These are phyloP conservation scores for Mormyrops attenuatus DNA, from an alignment of 2,797 vertebrate genomes.

Conservation along the genomic window DNA sequence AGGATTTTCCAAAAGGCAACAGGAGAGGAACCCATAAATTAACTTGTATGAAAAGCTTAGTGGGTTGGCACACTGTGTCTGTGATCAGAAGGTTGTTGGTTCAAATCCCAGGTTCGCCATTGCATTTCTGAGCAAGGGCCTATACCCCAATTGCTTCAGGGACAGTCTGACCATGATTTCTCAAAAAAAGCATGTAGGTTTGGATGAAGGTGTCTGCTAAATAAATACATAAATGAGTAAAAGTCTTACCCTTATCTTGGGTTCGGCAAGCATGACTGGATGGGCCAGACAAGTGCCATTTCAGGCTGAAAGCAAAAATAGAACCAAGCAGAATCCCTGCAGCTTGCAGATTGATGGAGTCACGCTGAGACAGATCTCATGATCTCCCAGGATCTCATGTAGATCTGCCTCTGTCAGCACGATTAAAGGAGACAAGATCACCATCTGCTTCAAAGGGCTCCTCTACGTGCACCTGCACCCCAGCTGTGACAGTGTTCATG, in stretches of 20 bases:
- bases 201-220: neutral
- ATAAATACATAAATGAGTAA: neutral
- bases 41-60: neutral
- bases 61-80: neutral
- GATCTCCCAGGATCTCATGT: neutral
- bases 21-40: neutral
- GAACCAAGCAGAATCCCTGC: neutral
- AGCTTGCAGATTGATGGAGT: neutral
- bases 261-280: neutral
- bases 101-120: neutral
- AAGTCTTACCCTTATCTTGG: neutral
- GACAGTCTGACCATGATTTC: neutral
- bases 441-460: slow-evolving; percentile 17
- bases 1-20: neutral
- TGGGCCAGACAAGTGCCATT: too few species aligned
- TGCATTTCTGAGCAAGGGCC: neutral
- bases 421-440: slow-evolving; percentile 8
- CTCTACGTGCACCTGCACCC: neutral
- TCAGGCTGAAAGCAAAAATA: neutral
- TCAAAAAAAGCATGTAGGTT: neutral
- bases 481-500: neutral
- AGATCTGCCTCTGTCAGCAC: neutral
- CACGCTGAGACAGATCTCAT: neutral
- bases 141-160: neutral
- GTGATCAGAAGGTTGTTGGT: neutral